Evolutionary conservation across 2,797 vertebrate species (phyloP), one percentile per base, ranked within the genome.

Genomic region (Typhlichthys eigenmanni): DNA sequence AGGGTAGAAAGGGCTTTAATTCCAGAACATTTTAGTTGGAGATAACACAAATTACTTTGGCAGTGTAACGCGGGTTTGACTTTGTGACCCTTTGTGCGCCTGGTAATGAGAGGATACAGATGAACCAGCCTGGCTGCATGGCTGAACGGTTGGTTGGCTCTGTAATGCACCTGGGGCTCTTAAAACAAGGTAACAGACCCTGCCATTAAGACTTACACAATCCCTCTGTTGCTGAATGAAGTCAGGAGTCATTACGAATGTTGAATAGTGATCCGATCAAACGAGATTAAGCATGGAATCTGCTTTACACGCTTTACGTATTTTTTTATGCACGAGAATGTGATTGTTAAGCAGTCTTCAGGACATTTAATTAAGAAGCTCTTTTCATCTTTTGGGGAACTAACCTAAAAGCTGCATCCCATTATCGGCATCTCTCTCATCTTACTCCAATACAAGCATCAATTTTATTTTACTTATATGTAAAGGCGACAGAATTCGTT

Each of bases 361-460:
- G 29, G 47, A 66, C 13, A 54, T 71, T 61, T 4, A 47, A 3
- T 43, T 57, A 60, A 68, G 46, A 69, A 60, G 64, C 47, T 64
- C 60, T 17, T 58, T 63, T 13, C 68, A 52, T 51, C 49, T 16
- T 10, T 51, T 10, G 14, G 14, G n/a, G 7, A 17, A 16, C 49
- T 14, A 11, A 68, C 45, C 64, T 10, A 29, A 32, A 55, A 53
- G n/a, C 24, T 1, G 52, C 9, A 57, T 78, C 61, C 54, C 8
- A 59, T 72, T 71, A 78, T 80, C 69, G 66, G 19, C 48, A 71
- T 75, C 52, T 83, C 64, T 80, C 69, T 80, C 57, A 83, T 79
- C 67, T 62, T 47, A 5, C 1, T 72, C 74, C 78, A 84, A 68
- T 68, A 62, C 34, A 64, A 65, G 29, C 49, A 47, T 64, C 43